Evolutionary conservation across 1,140 invertebrate species (phyloP), one percentile per base, ranked within the genome.

Genomic region (Megalopta genalis): DNA sequence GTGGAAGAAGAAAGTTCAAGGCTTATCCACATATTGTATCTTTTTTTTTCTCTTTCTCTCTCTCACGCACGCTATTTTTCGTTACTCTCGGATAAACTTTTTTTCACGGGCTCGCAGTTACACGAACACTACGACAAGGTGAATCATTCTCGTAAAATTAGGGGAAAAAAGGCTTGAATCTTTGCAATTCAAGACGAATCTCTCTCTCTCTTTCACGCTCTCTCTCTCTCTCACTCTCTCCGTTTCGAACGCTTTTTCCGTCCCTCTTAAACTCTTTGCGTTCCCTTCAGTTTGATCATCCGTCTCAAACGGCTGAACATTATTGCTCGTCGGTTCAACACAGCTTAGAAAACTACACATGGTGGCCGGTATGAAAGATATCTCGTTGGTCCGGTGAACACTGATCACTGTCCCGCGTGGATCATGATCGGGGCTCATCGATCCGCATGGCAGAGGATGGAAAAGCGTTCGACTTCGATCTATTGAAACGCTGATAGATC

Each of bases 1-100:
- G 65, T 62, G 66, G 77, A 74, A 66, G 54, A 69, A 81, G 62
- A 77, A 77, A 52, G 74, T 62, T 77, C 18, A 52, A 69, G 65
- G 27, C n/a, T 76, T 49, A n/a, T 76, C 39, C 67, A 76, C 52
- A n/a, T n/a, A 2, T n/a, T n/a, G n/a, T 73, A 16, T 65, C 46
- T 54, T 32, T 62, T 4, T 60, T 23, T 67, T 6, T 82, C 60
- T 46, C 67, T 76, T n/a, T 60, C 46, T 80, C 68, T 63, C 65
- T 39, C 10, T 18, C 16, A 5, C 57, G 57, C n/a, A 7, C 57
- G 23, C 57, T 60, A 12, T 23, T 46, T 0, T n/a, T 27, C 27
- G n/a, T 23, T 68, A 9, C 54, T 37, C 69, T 67, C 39, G 23
- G 25, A 79, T 27, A 69, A 77, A 81, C 46, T 80, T 83, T 60